Evolutionary conservation across 2,797 vertebrate species (phyloP), one percentile per base, ranked within the genome.

Genomic region (Triplophysa yarkandensis): DNA sequence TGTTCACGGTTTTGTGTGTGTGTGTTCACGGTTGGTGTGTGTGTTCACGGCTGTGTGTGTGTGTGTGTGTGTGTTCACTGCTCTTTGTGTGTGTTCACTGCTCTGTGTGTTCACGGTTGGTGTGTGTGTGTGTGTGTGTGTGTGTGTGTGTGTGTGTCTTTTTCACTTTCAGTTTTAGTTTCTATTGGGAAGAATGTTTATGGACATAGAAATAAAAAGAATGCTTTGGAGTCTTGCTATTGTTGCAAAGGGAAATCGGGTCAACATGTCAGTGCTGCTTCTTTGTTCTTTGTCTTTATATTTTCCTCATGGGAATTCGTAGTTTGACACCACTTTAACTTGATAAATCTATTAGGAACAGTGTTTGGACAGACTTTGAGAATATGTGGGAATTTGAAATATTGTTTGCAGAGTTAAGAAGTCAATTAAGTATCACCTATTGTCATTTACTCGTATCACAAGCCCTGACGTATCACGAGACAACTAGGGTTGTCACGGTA

Each of bases 301-400:
- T 58, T 58, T 73, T 32, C 27, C 60, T 58, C 67, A 52, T 43
- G 64, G 41, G 68, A 72, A 23, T 63, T 74, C 17, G 13, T 52
- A 34, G 28, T 69, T 73, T 79, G 64, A 81, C 60, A 62, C 44
- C 36, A 34, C 54, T 77, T 61, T 30, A 65, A 43, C 27, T 44
- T 34, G 34, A 44, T 41, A 21, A 66, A 34, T 71, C 39, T 54
- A 50, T 7, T 57, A 55, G 23, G 55, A 57, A 14, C 21, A 17
- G 19, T 16, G 21, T 60, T 52, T 50, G 11, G 4, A 52, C 41
- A 21, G 11, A 4, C 8, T n/a, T n/a, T 14, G 21, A 25, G 19
- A 52, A 52, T 50, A 2, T 8, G 16, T 61, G n/a, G 39, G 10
- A 23, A 32, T 44, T 8, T 41, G 32, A 46, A 65, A 17, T 19